Evolutionary conservation across 2,888 invertebrate genomes (phyloP).

Genomic region (Galerucella nymphaeae): DNA sequence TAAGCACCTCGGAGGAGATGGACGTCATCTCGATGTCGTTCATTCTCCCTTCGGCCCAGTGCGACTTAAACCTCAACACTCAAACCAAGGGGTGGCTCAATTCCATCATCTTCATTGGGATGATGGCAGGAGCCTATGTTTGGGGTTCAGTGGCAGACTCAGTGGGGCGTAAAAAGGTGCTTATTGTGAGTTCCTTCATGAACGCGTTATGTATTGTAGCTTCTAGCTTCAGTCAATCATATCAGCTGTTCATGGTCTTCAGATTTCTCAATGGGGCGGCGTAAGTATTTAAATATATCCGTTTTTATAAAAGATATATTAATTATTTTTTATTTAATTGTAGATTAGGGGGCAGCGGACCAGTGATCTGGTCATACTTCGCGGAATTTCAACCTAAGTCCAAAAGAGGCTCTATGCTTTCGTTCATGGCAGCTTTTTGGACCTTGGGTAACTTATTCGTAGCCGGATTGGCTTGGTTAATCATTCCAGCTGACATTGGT

Average conservation of each 20-base stretch:
- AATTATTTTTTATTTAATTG: slow-evolving; percentile 51
- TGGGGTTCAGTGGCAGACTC: slow-evolving; percentile 94
- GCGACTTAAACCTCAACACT: slow-evolving; percentile 88
- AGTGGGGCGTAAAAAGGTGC: slow-evolving; percentile 86
- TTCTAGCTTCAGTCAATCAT: slow-evolving; percentile 90
- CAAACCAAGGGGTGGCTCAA: slow-evolving; percentile 84
- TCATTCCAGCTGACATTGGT: slow-evolving; percentile 81
- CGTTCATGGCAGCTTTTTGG: slow-evolving; percentile 96
- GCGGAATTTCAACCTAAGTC: slow-evolving; percentile 94
- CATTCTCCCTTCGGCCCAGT: slow-evolving; percentile 92
- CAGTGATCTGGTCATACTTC: slow-evolving; percentile 95
- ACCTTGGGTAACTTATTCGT: slow-evolving; percentile 93
- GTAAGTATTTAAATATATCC: slow-evolving; percentile 71
- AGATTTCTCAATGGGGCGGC: slow-evolving; percentile 93
- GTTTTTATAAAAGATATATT: neutral
- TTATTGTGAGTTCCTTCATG: slow-evolving; percentile 89
- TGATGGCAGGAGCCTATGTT: slow-evolving; percentile 94
- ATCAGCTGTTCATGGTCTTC: slow-evolving; percentile 89
- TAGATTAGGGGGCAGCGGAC: slow-evolving; percentile 89
- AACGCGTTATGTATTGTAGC: slow-evolving; percentile 91
- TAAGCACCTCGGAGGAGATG: slow-evolving; percentile 95
- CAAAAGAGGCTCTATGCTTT: slow-evolving; percentile 91
- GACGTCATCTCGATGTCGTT: slow-evolving; percentile 96
- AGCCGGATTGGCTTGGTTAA: slow-evolving; percentile 84
- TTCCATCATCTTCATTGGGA: slow-evolving; percentile 75